These are phyloP conservation scores for Cisticola juncidis DNA, from an alignment of 2,113 vertebrate genomes.

Conservation along the genomic window DNA sequence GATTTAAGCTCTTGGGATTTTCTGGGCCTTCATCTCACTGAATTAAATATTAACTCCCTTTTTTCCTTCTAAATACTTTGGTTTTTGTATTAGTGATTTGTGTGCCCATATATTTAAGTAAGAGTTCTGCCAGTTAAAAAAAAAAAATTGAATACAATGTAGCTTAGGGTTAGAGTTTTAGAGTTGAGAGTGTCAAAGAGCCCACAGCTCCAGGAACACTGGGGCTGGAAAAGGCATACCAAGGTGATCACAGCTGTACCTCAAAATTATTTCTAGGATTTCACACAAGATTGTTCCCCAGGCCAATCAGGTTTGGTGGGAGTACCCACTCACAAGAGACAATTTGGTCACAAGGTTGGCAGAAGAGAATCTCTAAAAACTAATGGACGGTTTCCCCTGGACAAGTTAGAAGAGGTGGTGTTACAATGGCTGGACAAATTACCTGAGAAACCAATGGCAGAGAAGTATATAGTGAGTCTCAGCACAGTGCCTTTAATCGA, in stretches of 20 bases:
- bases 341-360: neutral
- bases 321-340: rapidly evolving
- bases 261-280: neutral
- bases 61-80: neutral
- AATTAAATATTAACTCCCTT: neutral
- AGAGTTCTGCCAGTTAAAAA: neutral
- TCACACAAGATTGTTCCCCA: rapidly evolving
- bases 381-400: neutral
- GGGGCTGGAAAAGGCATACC: neutral
- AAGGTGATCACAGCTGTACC: rapidly evolving
- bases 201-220: neutral
- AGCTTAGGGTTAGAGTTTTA: neutral
- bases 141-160: rapidly evolving
- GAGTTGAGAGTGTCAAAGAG: neutral
- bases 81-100: neutral
- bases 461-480: neutral
- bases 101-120: neutral
- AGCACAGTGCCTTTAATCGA: rapidly evolving
- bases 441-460: rapidly evolving
- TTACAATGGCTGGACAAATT: neutral
- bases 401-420: neutral
- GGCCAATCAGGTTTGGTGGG: rapidly evolving
- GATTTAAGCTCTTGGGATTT: neutral
- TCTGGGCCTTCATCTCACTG: neutral
- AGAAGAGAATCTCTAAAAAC: neutral